These are phyloP conservation scores for Ceuthmochares aereus DNA, from an alignment of 2,113 vertebrate genomes.

Conservation along the genomic window DNA sequence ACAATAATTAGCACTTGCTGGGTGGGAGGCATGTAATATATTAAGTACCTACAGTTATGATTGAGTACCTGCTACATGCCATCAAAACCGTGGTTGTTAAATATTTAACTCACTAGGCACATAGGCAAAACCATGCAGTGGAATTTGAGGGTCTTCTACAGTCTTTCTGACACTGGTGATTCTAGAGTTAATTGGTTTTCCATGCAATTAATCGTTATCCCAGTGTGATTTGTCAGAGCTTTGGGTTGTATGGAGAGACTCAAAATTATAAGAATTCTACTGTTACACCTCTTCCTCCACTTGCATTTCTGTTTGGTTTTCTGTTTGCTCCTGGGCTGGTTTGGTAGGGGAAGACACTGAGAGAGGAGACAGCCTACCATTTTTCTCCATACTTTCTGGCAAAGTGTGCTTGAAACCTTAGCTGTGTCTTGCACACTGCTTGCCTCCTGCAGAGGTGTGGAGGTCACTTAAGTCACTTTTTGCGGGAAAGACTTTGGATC, in stretches of 20 bases:
- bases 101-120: neutral
- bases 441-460: neutral
- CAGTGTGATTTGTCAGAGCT: neutral
- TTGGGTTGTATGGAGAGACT: neutral
- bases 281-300: neutral
- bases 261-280: neutral
- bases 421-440: neutral
- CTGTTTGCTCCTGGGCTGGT: neutral
- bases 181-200: neutral
- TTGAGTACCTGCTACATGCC: neutral
- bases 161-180: neutral
- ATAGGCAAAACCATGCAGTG: neutral
- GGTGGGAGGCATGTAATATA: neutral
- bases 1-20: conserved; percentile 57
- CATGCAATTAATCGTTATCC: neutral
- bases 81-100: neutral
- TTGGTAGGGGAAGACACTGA: neutral
- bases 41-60: neutral
- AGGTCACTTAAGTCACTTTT: neutral
- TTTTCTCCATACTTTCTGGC: neutral
- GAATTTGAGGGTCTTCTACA: neutral
- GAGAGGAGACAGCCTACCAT: neutral
- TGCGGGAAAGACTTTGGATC: neutral
- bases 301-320: neutral
- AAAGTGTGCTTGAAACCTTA: neutral